Base-by-base conservation (phyloP, 2,888 invertebrate species). In the Osmoderma eremita region DNA sequence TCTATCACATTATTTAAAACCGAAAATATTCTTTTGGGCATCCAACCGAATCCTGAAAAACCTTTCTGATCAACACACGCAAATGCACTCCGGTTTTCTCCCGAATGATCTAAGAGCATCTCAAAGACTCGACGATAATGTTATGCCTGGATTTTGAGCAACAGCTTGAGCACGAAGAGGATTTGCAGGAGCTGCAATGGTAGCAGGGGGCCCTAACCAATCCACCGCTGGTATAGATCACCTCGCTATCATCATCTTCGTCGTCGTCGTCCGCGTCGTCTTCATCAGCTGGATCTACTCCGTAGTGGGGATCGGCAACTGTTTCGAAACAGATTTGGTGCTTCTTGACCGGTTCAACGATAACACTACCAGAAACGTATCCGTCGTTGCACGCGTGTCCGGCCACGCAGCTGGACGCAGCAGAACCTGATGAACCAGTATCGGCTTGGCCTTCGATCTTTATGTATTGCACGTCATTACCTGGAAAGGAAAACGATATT, bases 311-410 rank as follows among this genome's bases (percentile, higher is more conserved):
- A 38, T 39, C 53, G 0, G 36, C 30, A 0, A 17, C 10, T 3
- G 53, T 53, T 38, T 48, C 67, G 63, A 17, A 64, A 45, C 58
- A 63, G 1, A 65, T 61, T 15, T 68, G 50, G 13, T 58, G 41
- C 24, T 45, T 65, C 2, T 74, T 76, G 0, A 73, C 62, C 5
- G 76, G 70, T 22, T 72, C 72, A 62, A 73, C 73, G n/a, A 74
- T 70, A 0, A 78, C 78, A 30, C 71, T 71, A 22, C 79, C 79
- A 13, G 77, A 74, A 13, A 73, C 67, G 70, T 70, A 78, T 10
- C 78, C 77, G 67, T 75, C 74, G 20, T 69, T 65, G 58, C 75
- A 74, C 10, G 24, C 15, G 3, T 13, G 8, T 2, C 50, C 38
- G 10, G 8, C 2, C n/a, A n/a, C n/a, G n/a, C n/a, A n/a, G n/a